Evolutionary conservation across 2,888 invertebrate species (phyloP).

Genomic region (Himalopsyche japonica): DNA sequence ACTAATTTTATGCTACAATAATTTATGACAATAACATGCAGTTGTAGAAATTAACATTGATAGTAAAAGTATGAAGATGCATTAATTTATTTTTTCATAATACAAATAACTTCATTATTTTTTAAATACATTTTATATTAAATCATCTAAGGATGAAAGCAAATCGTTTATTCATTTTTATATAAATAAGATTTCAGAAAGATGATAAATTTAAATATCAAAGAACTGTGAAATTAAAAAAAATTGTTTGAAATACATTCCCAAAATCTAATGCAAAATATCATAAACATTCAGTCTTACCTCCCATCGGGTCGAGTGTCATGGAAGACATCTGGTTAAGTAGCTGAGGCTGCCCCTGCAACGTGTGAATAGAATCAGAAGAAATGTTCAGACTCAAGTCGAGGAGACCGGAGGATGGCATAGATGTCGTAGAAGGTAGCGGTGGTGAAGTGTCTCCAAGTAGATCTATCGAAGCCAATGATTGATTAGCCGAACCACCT

Average conservation of each 20-base stretch:
- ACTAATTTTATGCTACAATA: background rate
- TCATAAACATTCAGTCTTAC: constrained; percentile 3
- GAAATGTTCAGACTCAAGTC: constrained; percentile 17
- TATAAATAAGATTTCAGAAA: too few species aligned
- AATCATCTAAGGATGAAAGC: too few species aligned
- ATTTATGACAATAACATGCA: background rate
- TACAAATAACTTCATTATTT: too few species aligned
- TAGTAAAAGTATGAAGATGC: too few species aligned
- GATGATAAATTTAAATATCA: too few species aligned
- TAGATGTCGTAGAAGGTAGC: background rate
- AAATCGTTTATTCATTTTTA: too few species aligned
- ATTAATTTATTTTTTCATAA: too few species aligned
- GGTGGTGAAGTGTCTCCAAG: constrained; percentile 17
- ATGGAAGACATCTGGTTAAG: constrained; percentile 28
- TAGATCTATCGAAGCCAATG: constrained; percentile 26
- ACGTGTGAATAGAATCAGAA: background rate
- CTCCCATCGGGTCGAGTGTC: constrained; percentile 32
- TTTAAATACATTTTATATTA: too few species aligned
- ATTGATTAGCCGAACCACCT: background rate
- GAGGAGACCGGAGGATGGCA: constrained; percentile 20
- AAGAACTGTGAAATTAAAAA: too few species aligned
- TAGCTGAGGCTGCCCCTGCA: constrained; percentile 3
- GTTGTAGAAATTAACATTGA: background rate
- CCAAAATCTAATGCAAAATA: background rate
- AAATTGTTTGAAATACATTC: too few species aligned